These are phyloP conservation scores for Protomyctophum bolini DNA, from an alignment of 2,113 vertebrate genomes.

Conservation along the genomic window DNA sequence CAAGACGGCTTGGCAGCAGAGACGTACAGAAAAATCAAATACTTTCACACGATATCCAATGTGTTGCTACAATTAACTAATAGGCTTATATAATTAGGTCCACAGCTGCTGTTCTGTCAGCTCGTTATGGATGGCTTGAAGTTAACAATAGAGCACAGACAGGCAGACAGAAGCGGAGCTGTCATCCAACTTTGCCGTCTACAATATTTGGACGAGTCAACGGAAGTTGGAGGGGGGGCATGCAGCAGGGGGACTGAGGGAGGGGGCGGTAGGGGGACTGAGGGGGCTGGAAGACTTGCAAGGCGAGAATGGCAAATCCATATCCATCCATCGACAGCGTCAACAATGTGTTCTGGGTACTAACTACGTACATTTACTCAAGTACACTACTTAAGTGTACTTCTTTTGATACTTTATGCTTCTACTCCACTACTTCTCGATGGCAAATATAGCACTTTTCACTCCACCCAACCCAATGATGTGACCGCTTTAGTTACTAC, in stretches of 20 bases:
- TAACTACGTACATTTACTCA: too few species aligned
- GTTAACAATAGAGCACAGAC: neutral
- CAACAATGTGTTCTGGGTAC: neutral
- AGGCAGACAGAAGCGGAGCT: constrained; percentile 20
- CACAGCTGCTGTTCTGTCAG: neutral
- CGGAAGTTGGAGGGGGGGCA: constrained; percentile 12
- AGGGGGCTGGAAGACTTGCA: constrained; percentile 21
- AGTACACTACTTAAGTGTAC: too few species aligned
- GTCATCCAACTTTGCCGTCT: constrained; percentile 54
- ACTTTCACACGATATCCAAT: too few species aligned
- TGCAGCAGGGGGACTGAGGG: neutral
- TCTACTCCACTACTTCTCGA: too few species aligned
- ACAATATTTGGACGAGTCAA: constrained; percentile 59
- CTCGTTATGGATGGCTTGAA: too few species aligned
- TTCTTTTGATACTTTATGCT: too few species aligned
- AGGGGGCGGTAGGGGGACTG: neutral
- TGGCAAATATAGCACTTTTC: too few species aligned
- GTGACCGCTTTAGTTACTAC: too few species aligned
- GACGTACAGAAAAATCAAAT: constrained; percentile 4
- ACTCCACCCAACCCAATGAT: too few species aligned
- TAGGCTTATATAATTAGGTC: neutral
- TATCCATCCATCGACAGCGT: constrained; percentile 25
- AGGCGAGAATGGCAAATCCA: constrained; percentile 55
- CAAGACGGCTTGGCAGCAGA: neutral
- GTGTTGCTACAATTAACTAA: too few species aligned